Percentiles rank a stretch among this genome's conserved stretches.
phyloP scores from a whole-genome alignment of 2,797 vertebrate genomes.

The Eurystomus glaucurus region DNA sequence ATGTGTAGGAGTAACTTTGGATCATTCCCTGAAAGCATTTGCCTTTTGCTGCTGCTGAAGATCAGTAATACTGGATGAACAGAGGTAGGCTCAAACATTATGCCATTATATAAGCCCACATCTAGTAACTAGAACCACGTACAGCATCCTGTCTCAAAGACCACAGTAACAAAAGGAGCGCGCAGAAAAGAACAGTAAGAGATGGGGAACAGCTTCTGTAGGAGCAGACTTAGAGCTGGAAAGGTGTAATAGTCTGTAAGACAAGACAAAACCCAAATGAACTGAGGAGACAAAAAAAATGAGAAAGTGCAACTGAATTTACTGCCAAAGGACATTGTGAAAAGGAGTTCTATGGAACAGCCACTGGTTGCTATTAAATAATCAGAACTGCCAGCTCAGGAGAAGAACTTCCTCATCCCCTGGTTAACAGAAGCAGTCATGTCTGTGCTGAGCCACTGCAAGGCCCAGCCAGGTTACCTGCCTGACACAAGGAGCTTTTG shows the following conservation, averaged over 20 bases:
- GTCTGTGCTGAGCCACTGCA: fast-evolving
- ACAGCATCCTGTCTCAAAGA: not conserved
- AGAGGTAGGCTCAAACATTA: not conserved
- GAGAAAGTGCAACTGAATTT: not conserved
- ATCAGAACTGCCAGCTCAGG: not conserved
- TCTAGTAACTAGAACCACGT: not conserved
- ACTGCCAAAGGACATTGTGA: not conserved
- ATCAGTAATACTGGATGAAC: not conserved
- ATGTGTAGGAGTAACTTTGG: not conserved
- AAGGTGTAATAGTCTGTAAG: not conserved
- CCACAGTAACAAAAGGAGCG: not conserved
- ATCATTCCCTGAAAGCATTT: not conserved
- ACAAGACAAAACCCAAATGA: not conserved
- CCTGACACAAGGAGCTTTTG: not conserved
- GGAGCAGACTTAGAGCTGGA: not conserved
- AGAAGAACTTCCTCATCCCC: not conserved
- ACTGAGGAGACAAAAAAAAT: not conserved
- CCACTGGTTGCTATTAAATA: not conserved
- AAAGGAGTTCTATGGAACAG: not conserved
- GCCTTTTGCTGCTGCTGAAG: not conserved
- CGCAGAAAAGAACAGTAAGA: not conserved
- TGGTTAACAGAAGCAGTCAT: not conserved
- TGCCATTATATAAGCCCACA: fast-evolving
- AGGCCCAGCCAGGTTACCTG: fast-evolving
- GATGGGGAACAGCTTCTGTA: not conserved